Evolutionary conservation across 1,140 invertebrate species (phyloP).

Genomic region (Atta cephalotes): DNA sequence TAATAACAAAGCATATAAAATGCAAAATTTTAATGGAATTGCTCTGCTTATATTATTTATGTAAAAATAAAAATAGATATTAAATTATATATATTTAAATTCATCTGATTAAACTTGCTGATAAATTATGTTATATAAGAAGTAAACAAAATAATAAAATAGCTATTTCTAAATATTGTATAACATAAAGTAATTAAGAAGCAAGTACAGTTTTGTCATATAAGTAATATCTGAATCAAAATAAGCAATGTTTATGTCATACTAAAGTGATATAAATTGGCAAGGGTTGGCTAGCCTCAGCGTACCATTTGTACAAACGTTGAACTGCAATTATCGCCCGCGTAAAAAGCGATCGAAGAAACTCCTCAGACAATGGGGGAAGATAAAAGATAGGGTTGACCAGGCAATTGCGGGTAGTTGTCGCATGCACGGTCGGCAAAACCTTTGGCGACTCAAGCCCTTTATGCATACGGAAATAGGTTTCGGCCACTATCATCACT

Average conservation of each 20-base stretch:
- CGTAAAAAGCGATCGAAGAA: constrained; percentile 75
- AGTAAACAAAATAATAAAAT: background rate
- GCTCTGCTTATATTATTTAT: background rate
- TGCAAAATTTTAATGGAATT: constrained; percentile 4
- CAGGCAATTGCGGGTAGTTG: constrained; percentile 65
- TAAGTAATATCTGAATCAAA: constrained; percentile 4
- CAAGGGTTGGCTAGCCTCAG: background rate
- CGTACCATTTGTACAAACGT: constrained; percentile 17
- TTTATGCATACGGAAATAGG: constrained; percentile 79
- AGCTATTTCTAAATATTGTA: background rate
- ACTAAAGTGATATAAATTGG: constrained; percentile 22
- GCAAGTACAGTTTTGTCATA: background rate
- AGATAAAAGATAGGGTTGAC: constrained; percentile 68
- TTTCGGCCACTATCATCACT: constrained; percentile 45
- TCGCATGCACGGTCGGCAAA: constrained; percentile 70
- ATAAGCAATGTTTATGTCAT: constrained; percentile 22
- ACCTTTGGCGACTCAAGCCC: constrained; percentile 70
- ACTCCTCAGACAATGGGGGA: constrained; percentile 72
- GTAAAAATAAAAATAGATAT: background rate
- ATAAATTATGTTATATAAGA: background rate
- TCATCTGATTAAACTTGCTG: background rate
- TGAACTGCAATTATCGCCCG: constrained; percentile 69
- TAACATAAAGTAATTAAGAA: constrained; percentile 6
- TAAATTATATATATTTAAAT: background rate
- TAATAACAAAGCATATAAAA: background rate